These are phyloP conservation scores for Caenorhabditis afra DNA, from an alignment of 2,888 invertebrate genomes.

Conservation along the genomic window DNA sequence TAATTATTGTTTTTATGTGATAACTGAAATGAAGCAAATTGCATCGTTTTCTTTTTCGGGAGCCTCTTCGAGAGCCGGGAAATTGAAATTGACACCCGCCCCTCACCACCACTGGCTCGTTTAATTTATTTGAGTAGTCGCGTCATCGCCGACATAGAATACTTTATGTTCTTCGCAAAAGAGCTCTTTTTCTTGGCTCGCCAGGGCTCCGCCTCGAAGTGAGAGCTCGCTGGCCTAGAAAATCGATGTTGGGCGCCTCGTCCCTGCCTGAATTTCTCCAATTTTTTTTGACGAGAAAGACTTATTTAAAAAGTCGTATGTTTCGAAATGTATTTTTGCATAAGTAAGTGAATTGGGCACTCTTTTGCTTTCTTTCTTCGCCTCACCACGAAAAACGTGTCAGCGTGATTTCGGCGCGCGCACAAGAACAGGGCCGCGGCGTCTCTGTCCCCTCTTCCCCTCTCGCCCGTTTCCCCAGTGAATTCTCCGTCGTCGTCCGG, in stretches of 20 bases:
- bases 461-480: neutral
- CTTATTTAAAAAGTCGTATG: neutral
- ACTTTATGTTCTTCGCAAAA: too few relatives aligned
- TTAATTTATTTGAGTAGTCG: too few relatives aligned
- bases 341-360: conserved; percentile 16
- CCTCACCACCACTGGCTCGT: too few relatives aligned
- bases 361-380: conserved; percentile 9
- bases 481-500: conserved; percentile 1
- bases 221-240: too few relatives aligned
- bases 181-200: too few relatives aligned
- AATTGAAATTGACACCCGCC: too few relatives aligned
- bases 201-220: too few relatives aligned
- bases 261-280: neutral
- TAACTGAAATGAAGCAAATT: too few relatives aligned
- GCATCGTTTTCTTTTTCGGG: too few relatives aligned
- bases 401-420: conserved; percentile 31
- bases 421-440: conserved; percentile 16
- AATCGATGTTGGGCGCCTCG: too few relatives aligned
- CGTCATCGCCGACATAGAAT: too few relatives aligned
- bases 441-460: conserved; percentile 22
- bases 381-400: conserved; percentile 36
- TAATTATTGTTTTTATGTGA: neutral
- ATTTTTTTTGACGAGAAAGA: neutral
- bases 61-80: too few relatives aligned
- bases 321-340: conserved; percentile 20